Conservation (phyloP, 2,113 vertebrate genomes). For the Calidris pygmaea region DNA sequence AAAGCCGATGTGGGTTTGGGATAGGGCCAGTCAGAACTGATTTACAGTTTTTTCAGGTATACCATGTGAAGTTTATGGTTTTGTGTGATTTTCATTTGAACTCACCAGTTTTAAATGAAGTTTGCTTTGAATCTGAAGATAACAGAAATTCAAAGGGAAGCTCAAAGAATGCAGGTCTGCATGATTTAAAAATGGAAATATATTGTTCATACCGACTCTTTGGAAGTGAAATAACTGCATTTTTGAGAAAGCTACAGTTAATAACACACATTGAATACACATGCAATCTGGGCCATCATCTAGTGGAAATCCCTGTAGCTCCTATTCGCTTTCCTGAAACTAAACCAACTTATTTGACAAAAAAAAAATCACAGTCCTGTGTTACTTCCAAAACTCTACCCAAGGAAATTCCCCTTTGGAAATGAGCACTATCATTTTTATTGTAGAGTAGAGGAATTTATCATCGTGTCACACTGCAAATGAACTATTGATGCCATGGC, state of each 20-base stretch:
- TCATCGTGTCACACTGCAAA: neutral
- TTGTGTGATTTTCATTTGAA: slow-evolving; percentile 63
- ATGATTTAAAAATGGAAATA: slow-evolving; percentile 44
- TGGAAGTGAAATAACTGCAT: slow-evolving; percentile 41
- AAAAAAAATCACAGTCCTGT: neutral
- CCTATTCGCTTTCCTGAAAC: neutral
- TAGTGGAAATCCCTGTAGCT: slow-evolving; percentile 39
- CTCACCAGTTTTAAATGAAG: slow-evolving; percentile 48
- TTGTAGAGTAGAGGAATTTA: neutral
- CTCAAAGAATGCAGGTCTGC: slow-evolving; percentile 37
- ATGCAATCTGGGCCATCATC: slow-evolving; percentile 22
- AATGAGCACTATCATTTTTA: neutral
- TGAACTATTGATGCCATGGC: neutral
- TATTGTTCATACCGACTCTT: slow-evolving; percentile 15
- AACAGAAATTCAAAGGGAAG: slow-evolving; percentile 54
- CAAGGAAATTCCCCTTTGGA: neutral
- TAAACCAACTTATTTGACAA: neutral
- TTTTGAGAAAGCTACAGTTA: slow-evolving; percentile 40
- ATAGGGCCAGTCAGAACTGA: slow-evolving; percentile 47
- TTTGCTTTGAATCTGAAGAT: slow-evolving; percentile 59
- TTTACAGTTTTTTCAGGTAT: slow-evolving; percentile 46
- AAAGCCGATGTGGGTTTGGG: slow-evolving; percentile 35
- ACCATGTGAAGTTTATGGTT: slow-evolving; percentile 46
- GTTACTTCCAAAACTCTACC: neutral
- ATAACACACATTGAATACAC: slow-evolving; percentile 44